Base-by-base conservation (phyloP, 2,113 vertebrate species). In the Gasterosteus aculeatus region DNA sequence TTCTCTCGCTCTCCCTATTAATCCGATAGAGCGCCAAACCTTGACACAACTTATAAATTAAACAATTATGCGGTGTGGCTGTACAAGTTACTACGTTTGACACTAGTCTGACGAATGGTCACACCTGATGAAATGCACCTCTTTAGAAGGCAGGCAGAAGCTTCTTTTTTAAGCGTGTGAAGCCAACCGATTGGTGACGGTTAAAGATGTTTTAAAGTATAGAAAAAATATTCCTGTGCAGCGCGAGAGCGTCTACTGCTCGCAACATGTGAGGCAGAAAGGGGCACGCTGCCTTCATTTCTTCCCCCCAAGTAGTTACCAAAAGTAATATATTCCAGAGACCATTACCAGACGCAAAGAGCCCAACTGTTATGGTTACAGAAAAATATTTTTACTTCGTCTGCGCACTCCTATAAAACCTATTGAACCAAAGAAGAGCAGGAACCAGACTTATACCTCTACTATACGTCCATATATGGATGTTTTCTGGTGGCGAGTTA, bases 351-450 rank as follows among this genome's bases (percentile, higher is more conserved):
- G 82, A 87, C 71, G 26, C 76, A 60, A 82, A 79, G 47, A 84
- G 62, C 31, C 65, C 22, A 38, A 84, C 75, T 92, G 82, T 90
- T 91, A 85, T 89, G 83, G 85, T 89, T 86, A 89, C 88, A 88
- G 81, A 85, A 81, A 80, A 89, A 82, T 88, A 84, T 87, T 86
- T 90, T 83, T 78, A 75, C 83, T 33, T 82, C 83, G 78, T 71
- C 67, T 60, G 75, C 82, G 78, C 75, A 64, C 60, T 33, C 75
- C 62, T 79, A 83, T 87, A 77, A 89, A 88, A 88, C 77, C 56
- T 47, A 80, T 79, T 81, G 70, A 75, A 81, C 75, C 73, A 87
- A 86, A 83, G 80, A 83, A 66, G 63, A 81, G 51, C 68, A 75
- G 69, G 67, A 82, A 80, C 82, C 35, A 61, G 57, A 77, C 60